A percentile compares a stretch with the other conserved stretches of the same genome.
These are phyloP conservation scores for Acanthis flammea DNA, from an alignment of 2,797 vertebrate species.

Conservation along the genomic window DNA sequence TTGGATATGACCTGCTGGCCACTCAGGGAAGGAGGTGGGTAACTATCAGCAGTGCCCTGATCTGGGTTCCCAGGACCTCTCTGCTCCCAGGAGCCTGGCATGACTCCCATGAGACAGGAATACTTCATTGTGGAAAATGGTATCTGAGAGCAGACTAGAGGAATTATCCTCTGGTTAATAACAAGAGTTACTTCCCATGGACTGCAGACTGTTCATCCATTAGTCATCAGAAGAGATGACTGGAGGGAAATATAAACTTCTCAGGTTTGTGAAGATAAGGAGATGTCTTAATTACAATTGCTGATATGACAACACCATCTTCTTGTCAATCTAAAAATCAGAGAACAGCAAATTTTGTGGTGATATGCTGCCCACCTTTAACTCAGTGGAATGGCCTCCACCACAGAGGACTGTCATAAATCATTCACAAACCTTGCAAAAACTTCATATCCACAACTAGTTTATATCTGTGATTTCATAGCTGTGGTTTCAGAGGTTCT, in stretches of 20 bases:
- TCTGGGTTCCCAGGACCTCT: neutral
- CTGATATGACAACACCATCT: neutral
- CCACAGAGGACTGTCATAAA: neutral
- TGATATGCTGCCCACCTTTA: neutral
- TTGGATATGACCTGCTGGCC: fast-evolving
- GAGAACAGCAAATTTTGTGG: neutral
- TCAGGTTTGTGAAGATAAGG: neutral
- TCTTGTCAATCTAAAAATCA: neutral
- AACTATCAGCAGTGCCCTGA: neutral
- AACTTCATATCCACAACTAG: neutral
- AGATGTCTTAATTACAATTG: neutral
- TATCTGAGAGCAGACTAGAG: neutral
- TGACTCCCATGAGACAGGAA: neutral
- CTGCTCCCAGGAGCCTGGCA: neutral
- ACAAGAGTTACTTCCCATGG: neutral
- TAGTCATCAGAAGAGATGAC: neutral
- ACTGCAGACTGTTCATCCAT: neutral
- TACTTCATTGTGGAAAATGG: neutral
- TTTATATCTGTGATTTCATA: neutral
- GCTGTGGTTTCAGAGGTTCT: neutral
- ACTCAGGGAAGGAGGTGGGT: neutral
- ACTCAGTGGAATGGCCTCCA: neutral
- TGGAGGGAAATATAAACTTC: neutral
- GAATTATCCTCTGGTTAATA: neutral
- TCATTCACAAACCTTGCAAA: neutral